phyloP scores from a whole-genome alignment of 2,113 vertebrate genomes.

The Bubalus kerabau region DNA sequence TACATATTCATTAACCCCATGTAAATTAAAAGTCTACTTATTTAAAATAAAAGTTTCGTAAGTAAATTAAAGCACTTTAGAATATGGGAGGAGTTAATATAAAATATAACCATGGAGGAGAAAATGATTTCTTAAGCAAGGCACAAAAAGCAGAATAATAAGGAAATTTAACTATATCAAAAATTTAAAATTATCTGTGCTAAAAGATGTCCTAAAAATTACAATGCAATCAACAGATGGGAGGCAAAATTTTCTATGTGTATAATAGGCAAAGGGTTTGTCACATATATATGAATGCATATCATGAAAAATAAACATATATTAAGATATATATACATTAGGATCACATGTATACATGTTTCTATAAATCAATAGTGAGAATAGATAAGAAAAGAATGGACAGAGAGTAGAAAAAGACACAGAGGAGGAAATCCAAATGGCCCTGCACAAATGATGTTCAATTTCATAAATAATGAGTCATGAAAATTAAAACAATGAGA shows the following conservation, averaged over 20 bases:
- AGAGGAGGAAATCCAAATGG: not conserved
- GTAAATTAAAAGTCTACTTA: not conserved
- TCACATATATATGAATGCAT: not conserved
- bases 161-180: not conserved
- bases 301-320: not conserved
- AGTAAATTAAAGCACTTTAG: not conserved
- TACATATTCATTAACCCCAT: not conserved
- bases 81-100: not conserved
- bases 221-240: not conserved
- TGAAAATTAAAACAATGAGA: constrained; percentile 18
- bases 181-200: not conserved
- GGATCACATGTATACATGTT: not conserved
- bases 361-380: not conserved
- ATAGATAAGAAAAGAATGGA: not conserved
- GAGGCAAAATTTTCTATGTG: not conserved
- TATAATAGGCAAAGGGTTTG: not conserved
- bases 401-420: not conserved
- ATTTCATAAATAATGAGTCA: not conserved
- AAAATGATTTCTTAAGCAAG: not conserved
- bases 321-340: not conserved
- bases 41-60: not conserved
- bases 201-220: not conserved
- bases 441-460: not conserved
- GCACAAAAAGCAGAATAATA: not conserved
- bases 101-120: not conserved